These are phyloP conservation scores for Ptilonorhynchus violaceus DNA, from an alignment of 2,113 vertebrate genomes.

Conservation along the genomic window DNA sequence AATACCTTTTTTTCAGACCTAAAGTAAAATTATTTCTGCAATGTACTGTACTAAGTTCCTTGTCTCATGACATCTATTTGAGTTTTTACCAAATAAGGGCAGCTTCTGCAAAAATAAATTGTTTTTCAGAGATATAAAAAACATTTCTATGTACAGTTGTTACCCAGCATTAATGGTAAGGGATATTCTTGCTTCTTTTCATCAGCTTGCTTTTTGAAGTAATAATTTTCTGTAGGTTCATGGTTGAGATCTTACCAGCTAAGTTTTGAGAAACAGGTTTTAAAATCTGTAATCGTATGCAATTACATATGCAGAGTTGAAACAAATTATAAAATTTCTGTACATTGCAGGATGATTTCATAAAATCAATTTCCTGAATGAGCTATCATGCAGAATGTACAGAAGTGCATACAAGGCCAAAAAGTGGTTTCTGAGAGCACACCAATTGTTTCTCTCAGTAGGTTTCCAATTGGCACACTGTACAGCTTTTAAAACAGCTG, in stretches of 20 bases:
- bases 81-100: neutral
- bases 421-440: neutral
- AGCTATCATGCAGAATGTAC: neutral
- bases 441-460: neutral
- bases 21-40: neutral
- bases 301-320: neutral
- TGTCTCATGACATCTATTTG: neutral
- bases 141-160: neutral
- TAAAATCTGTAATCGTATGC: neutral
- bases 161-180: neutral
- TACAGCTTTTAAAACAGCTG: neutral
- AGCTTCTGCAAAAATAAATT: neutral
- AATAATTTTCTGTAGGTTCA: neutral
- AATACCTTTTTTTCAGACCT: neutral
- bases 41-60: neutral
- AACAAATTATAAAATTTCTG: neutral
- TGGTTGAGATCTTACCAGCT: neutral
- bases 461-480: neutral
- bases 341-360: neutral
- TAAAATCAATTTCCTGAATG: neutral
- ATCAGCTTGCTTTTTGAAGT: neutral
- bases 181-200: accelerated
- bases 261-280: neutral
- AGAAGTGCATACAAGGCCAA: neutral
- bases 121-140: neutral